A percentile compares a stretch with the other conserved stretches of the same genome.
Evolutionary conservation across 1,140 invertebrate species (phyloP).

Genomic region (Caenorhabditis briggsae): DNA sequence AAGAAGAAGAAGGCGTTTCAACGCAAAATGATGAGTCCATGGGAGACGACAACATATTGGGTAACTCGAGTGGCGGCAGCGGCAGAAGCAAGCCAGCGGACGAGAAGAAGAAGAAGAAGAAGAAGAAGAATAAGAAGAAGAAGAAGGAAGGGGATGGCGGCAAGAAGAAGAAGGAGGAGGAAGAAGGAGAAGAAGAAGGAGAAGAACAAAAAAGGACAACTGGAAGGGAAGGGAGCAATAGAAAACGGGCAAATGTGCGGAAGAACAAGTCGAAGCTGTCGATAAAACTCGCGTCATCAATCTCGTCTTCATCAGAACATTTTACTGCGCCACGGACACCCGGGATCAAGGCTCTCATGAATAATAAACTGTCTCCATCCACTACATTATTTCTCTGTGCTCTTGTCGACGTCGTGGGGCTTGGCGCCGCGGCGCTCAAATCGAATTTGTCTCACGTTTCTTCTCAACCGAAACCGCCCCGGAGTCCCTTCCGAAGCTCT

Average conservation of each 20-base stretch:
- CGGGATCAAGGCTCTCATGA: conserved; percentile 4
- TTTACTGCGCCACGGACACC: conserved; percentile 5
- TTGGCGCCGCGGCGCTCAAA: conserved; percentile 15
- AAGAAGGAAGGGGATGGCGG: background rate
- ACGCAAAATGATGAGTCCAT: conserved; percentile 51
- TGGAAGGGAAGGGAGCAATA: background rate
- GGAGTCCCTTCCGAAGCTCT: background rate
- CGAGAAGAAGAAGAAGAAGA: background rate
- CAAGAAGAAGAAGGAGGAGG: background rate
- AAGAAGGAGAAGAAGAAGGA: conserved; percentile 8
- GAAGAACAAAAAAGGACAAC: conserved; percentile 32
- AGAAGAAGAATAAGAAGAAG: background rate
- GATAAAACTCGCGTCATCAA: conserved; percentile 54
- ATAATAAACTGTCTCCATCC: conserved; percentile 49
- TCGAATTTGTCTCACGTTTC: conserved; percentile 49
- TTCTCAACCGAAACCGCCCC: conserved; percentile 1
- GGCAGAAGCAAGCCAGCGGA: too few species aligned
- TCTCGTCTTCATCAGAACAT: conserved; percentile 17
- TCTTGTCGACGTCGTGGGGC: background rate
- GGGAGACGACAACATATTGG: conserved; percentile 49
- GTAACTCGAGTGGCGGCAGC: conserved; percentile 49
- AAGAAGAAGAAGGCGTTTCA: conserved; percentile 46
- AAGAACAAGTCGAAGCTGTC: background rate
- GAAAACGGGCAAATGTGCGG: background rate
- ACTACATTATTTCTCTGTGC: conserved; percentile 22